These are phyloP conservation scores for Hippocampus barbouri DNA, from an alignment of 2,113 vertebrate genomes.

Conservation along the genomic window DNA sequence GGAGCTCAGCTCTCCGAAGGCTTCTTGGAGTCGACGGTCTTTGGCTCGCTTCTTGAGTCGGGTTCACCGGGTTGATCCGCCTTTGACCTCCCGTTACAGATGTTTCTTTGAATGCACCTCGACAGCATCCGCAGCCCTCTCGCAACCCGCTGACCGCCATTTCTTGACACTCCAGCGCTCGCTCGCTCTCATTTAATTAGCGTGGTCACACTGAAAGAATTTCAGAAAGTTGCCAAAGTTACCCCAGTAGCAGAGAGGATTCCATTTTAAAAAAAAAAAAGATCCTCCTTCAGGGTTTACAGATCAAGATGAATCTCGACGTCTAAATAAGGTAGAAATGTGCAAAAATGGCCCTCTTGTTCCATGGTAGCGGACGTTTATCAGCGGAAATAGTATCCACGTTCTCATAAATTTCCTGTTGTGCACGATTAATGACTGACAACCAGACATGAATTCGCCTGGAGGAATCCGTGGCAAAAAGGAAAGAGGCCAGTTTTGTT, in stretches of 20 bases:
- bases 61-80: too few species aligned
- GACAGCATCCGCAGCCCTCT: too few species aligned
- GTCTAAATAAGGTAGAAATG: neutral
- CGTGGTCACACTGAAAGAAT: neutral
- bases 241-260: neutral
- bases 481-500: conserved; percentile 34
- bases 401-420: conserved; percentile 35
- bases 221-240: neutral
- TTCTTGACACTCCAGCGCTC: too few species aligned
- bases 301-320: neutral
- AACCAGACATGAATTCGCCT: conserved; percentile 33
- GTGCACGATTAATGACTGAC: conserved; percentile 33
- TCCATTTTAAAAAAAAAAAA: neutral
- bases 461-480: conserved; percentile 17
- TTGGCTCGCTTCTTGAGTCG: too few species aligned
- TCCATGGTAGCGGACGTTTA: conserved; percentile 9
- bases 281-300: neutral
- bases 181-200: too few species aligned
- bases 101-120: too few species aligned
- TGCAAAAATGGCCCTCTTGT: conserved; percentile 12
- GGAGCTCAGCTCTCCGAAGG: too few species aligned
- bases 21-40: too few species aligned
- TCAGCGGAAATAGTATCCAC: conserved; percentile 23
- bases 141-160: too few species aligned
- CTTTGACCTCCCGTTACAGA: too few species aligned